Evolutionary conservation across 1,140 invertebrate genomes (phyloP), one percentile per base, ranked within the genome.

Genomic region (Tenebrio molitor): DNA sequence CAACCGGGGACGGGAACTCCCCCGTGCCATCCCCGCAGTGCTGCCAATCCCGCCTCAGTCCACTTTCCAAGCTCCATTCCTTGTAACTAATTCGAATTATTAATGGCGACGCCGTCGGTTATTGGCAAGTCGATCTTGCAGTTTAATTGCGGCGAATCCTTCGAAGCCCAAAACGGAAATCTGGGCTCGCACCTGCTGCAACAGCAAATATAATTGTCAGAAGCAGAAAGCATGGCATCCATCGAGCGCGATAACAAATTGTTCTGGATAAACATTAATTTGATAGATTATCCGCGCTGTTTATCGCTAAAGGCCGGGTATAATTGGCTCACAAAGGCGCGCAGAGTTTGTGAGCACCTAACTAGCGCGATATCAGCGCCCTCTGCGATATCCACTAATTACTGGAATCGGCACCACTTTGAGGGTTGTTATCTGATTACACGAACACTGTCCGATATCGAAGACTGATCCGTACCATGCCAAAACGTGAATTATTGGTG

Each of bases 241-340:
- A 63, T 39, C n/a, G 29, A 19, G 42, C 29, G 23, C 41, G 72
- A 74, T 73, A 74, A 74, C 72, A 76, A 76, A 76, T 65, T 83
- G 84, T 73, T 74, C 76, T 50, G 76, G 73, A 78, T 75, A 77
- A 78, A 78, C 76, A 78, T 74, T 80, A 80, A 80, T 80, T 78
- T 78, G 78, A 79, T 80, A 80, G 79, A 80, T 80, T 80, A 80
- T 80, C 78, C 79, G 75, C 78, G 72, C 79, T 80, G 79, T 79
- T 80, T 80, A 80, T 80, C 78, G 77, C 77, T 69, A 78, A 79
- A 79, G 76, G 78, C 71, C 75, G 66, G 69, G 67, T 70, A 69
- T 79, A 78, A 79, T 78, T 77, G 76, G 75, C 78, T 76, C 69
- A 75, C 76, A 77, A 77, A 77, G 74, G 72, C 66, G 62, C 33